Base-by-base conservation (phyloP, 2,888 invertebrate genomes). In the Cheilosia variabilis region DNA sequence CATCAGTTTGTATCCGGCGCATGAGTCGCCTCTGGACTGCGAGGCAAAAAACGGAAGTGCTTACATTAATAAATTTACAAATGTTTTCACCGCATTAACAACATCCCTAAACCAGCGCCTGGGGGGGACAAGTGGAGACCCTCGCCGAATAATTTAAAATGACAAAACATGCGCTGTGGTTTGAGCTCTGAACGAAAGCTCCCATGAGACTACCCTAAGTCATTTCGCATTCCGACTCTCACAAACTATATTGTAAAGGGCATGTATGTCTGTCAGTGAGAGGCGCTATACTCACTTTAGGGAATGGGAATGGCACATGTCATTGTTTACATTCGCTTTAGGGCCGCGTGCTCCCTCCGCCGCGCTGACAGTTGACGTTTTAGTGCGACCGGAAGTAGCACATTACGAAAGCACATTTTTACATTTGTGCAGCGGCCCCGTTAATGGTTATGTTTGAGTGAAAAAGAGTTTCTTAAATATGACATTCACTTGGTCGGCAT, bases 121-220 rank as follows among this genome's bases (percentile, higher is more conserved):
- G 24, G 34, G 24, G 19, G 53, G 60, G 50, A 34, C 65, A 65
- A 34, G 52, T 31, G 41, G 17, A 57, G 63, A 58, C 73, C 79
- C 83, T 69, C 79, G 79, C 79, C 75, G 69, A 84, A 79, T 79
- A 84, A 79, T 84, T 84, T 65, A 84, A 79, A 84, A 73, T 84
- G 83, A 79, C 83, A 79, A 77, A 84, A 84, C 79, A 79, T 78
- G 63, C 53, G n/a, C n/a, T 27, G 34, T 66, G 76, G 31, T 17
- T 62, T 37, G 31, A 43, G 34, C 47, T 53, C 27, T 41, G 37
- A 37, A 55, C 24, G 65, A 72, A 60, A 72, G 60, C 62, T 43
- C 76, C 60, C 68, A 47, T 15, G 72, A 72, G 72, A 83, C 78
- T 83, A 66, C 82, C 77, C 62, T 73, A 75, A 65, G 68, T 58